A percentile compares a stretch with the other conserved stretches of the same genome.
Conservation (phyloP, 2,888 invertebrate genomes). For the Pyrrhia umbra region DNA sequence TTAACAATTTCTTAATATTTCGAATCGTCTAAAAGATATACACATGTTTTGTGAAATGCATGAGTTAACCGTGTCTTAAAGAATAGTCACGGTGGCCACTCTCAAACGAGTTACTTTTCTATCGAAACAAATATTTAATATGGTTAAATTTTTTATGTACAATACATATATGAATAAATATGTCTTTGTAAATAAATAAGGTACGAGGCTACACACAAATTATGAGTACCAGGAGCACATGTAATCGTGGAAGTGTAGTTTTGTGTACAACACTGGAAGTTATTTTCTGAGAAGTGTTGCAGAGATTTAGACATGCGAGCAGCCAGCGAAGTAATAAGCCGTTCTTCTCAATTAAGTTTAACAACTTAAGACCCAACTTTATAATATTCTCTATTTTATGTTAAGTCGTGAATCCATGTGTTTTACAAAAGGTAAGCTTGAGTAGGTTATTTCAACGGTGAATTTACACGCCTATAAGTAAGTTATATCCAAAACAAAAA, state of each 20-base stretch:
- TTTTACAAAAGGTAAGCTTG: not conserved
- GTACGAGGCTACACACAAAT: not conserved
- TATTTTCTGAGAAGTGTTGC: conserved; percentile 10
- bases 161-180: too few relatives aligned
- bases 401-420: not conserved
- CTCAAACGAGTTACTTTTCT: too few relatives aligned
- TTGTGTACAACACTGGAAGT: not conserved
- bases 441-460: not conserved
- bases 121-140: too few relatives aligned
- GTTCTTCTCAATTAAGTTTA: conserved; percentile 24
- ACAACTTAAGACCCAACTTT: conserved; percentile 1
- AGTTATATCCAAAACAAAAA: too few relatives aligned
- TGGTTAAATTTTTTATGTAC: too few relatives aligned
- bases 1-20: too few relatives aligned
- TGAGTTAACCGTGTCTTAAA: too few relatives aligned
- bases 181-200: not conserved
- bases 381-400: not conserved
- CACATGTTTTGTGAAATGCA: too few relatives aligned
- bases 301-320: conserved; percentile 12
- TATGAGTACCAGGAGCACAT: not conserved
- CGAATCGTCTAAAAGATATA: too few relatives aligned
- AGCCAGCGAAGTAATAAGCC: conserved; percentile 2
- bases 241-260: not conserved
- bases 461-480: not conserved
- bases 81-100: too few relatives aligned